phyloP scores from a whole-genome alignment of 2,113 vertebrate species.

The Scolopax mira region DNA sequence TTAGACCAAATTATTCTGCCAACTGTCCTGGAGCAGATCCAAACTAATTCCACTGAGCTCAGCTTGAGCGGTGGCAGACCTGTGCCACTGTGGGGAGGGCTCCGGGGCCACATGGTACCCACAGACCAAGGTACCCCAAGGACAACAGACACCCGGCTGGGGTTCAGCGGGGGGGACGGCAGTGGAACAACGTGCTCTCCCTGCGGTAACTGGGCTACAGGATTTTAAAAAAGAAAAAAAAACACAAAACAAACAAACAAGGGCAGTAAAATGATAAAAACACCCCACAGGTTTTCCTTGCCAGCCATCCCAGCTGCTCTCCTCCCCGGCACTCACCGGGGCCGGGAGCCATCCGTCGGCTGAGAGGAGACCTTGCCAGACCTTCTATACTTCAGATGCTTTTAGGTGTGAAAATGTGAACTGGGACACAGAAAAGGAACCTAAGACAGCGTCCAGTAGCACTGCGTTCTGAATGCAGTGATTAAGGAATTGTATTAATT shows the following conservation, averaged over 20 bases:
- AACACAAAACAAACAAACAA: not conserved
- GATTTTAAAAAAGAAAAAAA: not conserved
- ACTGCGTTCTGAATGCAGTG: not conserved
- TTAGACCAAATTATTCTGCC: slow-evolving; percentile 18
- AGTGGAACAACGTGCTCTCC: not conserved
- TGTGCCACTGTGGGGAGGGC: not conserved
- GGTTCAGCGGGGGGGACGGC: not conserved
- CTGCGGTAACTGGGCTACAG: rapidly evolving
- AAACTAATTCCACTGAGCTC: slow-evolving; percentile 31
- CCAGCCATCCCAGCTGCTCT: not conserved
- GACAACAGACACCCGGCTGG: not conserved
- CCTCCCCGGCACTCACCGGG: not conserved
- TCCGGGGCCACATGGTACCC: not conserved
- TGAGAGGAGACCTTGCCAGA: not conserved
- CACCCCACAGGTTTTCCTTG: not conserved
- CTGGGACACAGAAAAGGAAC: not conserved
- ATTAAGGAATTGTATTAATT: not conserved
- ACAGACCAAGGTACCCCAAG: not conserved
- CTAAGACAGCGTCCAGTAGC: not conserved
- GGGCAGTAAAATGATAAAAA: not conserved
- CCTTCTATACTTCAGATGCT: not conserved
- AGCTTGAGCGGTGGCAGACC: not conserved
- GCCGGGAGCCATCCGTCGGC: rapidly evolving
- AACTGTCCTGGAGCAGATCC: not conserved
- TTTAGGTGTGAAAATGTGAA: slow-evolving; percentile 36